Conservation (phyloP, 2,113 vertebrate species). For the Chunga burmeisteri region DNA sequence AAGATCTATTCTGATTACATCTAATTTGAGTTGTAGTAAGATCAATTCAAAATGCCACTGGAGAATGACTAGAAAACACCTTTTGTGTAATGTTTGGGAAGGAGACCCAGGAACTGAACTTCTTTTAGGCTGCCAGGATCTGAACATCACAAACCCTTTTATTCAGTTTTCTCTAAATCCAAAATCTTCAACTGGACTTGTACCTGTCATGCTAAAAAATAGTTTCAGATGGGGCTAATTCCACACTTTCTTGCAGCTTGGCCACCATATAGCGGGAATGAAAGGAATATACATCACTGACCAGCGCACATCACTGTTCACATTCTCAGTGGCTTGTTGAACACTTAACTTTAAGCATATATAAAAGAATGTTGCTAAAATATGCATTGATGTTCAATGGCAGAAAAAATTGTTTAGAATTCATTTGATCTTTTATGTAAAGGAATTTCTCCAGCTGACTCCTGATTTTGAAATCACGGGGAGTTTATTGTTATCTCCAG, state of each 20-base stretch:
- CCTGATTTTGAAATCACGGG: background rate
- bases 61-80: background rate
- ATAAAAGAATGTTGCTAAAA: background rate
- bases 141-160: background rate
- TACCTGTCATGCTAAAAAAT: rapidly evolving
- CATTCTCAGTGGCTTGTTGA: background rate
- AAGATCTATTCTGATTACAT: background rate
- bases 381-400: background rate
- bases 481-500: background rate
- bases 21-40: background rate
- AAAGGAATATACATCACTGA: background rate
- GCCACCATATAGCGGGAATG: background rate
- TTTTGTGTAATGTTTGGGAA: background rate
- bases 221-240: background rate
- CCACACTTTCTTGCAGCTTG: background rate
- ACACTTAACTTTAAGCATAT: background rate
- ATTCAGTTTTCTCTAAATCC: background rate
- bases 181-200: background rate
- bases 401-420: background rate
- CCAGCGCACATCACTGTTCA: background rate
- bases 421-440: background rate
- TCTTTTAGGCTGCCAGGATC: background rate
- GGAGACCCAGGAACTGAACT: background rate
- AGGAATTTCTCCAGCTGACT: background rate
- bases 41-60: background rate